Percentiles rank a stretch among this genome's conserved stretches.
phyloP scores from a whole-genome alignment of 2,888 invertebrate genomes.

The Stenchaetothrips biformis region DNA sequence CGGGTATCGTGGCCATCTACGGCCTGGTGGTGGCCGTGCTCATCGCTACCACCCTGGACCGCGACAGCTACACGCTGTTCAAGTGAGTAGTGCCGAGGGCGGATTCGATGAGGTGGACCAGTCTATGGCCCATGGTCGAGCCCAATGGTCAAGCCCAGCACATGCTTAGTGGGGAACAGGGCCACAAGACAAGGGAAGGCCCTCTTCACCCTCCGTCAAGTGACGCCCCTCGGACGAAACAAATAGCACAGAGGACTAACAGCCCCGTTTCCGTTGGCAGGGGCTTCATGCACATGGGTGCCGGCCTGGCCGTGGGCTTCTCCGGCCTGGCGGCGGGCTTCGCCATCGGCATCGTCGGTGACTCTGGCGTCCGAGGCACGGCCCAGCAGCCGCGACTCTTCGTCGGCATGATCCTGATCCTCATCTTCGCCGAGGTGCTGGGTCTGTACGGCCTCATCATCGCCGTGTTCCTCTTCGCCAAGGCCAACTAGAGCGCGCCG shows the following conservation, averaged over 20 bases:
- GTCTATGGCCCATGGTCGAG: no score
- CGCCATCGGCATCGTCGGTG: slow-evolving; percentile 61
- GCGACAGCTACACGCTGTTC: slow-evolving; percentile 61
- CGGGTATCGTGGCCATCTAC: slow-evolving; percentile 99
- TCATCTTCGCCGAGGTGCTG: slow-evolving; percentile 63
- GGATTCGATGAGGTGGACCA: no score
- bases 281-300: slow-evolving; percentile 57
- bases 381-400: slow-evolving; percentile 61
- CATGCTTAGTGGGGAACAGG: no score
- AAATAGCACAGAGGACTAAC: no score
- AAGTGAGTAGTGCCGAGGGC: slow-evolving; percentile 67
- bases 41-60: slow-evolving; percentile 79
- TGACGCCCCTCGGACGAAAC: no score
- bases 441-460: slow-evolving; percentile 63
- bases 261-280: not conserved
- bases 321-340: slow-evolving; percentile 60
- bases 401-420: slow-evolving; percentile 61
- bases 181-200: no score
- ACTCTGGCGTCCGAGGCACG: slow-evolving; percentile 60
- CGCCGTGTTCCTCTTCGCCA: slow-evolving; percentile 56
- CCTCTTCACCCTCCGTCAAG: no score
- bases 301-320: slow-evolving; percentile 58
- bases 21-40: slow-evolving; percentile 98
- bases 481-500: slow-evolving; percentile 32
- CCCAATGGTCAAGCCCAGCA: no score